Base-by-base conservation (phyloP, 35 echinoderm and acorn worm species). In the Amphiura filiformis region DNA sequence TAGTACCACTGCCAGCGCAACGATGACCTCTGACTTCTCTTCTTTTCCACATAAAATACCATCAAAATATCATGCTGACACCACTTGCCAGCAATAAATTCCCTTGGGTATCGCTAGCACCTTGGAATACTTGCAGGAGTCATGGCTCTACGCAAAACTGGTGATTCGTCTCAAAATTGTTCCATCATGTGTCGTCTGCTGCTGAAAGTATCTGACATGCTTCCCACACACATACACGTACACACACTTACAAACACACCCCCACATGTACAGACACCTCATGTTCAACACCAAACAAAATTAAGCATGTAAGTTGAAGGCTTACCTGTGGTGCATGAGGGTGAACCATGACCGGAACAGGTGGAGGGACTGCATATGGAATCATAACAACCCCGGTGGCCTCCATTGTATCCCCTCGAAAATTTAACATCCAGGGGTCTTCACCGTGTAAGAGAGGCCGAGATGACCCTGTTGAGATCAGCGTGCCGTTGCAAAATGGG, bases 371-470 rank as follows among this genome's bases (percentile, higher is more conserved):
- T 33, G 83, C 37, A 61, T 85, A 85, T 36, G 83, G 83, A 18
- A 85, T 85, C 83, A 85, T 85, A 3, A 85, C 83, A 23, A 85
- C 83, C 36, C 83, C 83, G 4, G 83, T 85, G 64, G 83, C 49
- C 83, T 85, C 83, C 83, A 85, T 85, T 14, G 83, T 56, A 36
- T 65, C 83, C 56, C 83, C 49, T 85, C 23, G 83, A 61, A 36
- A 65, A 64, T 85, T 85, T 70, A 70, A 70, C 61, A 70, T 70
- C 61, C 61, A 70, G 61, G 61, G 61, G 7, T 70, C 61, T 70
- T 70, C 61, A 23, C 61, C 26, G 26, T 70, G 26, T 5, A 70
- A 23, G 15, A 70, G 61, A 70, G 61, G 61, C 61, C 61, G 61
- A 70, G 15, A 13, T 15, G 61, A 70, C 11, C 26, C 61, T n/a